Conservation (phyloP, 2,888 invertebrate genomes). For the Scotopteryx bipunctaria region DNA sequence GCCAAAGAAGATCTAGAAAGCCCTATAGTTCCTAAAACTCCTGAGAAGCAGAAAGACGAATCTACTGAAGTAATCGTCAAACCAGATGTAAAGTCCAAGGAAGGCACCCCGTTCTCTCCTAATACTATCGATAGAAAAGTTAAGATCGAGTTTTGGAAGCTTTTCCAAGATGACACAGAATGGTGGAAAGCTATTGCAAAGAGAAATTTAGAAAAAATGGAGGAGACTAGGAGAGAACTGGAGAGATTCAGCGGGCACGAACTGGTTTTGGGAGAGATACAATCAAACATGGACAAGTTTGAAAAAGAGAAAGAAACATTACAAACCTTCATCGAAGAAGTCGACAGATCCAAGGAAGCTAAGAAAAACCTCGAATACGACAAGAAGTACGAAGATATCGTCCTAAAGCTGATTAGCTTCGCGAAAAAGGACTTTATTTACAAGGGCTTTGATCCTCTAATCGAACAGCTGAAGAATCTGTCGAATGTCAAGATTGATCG, state of each 20-base stretch:
- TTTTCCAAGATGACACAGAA: constrained; percentile 76
- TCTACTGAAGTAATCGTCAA: constrained; percentile 51
- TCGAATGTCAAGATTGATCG: constrained; percentile 66
- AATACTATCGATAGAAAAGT: constrained; percentile 52
- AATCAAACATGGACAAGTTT: constrained; percentile 62
- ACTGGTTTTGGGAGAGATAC: constrained; percentile 67
- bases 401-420: constrained; percentile 72
- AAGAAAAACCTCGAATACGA: constrained; percentile 72
- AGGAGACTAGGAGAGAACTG: constrained; percentile 70
- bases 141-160: constrained; percentile 68
- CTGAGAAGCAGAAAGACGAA: constrained; percentile 59
- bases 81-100: constrained; percentile 48
- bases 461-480: constrained; percentile 68
- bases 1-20: constrained; percentile 17
- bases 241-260: constrained; percentile 77
- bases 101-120: constrained; percentile 37
- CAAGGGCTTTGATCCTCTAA: constrained; percentile 78
- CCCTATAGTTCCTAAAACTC: constrained; percentile 40
- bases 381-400: constrained; percentile 77
- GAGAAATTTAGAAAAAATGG: constrained; percentile 75
- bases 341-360: constrained; percentile 66
- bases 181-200: constrained; percentile 78
- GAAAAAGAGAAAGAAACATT: constrained; percentile 68
- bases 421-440: constrained; percentile 76
- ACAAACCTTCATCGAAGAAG: constrained; percentile 72